Conservation (phyloP, 2,797 vertebrate genomes). For the Sparus aurata region DNA sequence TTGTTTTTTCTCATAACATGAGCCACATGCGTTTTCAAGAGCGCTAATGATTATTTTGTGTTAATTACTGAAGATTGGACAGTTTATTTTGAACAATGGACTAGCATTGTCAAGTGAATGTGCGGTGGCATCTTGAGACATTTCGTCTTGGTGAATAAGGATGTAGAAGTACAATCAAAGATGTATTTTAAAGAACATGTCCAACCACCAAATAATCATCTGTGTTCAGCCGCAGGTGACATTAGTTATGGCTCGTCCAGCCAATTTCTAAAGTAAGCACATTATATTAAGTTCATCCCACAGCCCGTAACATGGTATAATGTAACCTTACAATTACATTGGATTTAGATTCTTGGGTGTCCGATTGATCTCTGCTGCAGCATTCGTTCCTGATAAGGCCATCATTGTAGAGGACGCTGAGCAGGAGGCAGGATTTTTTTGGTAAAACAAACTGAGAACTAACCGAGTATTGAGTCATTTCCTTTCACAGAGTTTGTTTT, state of each 20-base stretch:
- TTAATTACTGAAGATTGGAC: neutral
- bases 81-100: neutral
- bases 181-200: neutral
- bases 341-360: no score
- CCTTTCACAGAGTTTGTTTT: no score
- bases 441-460: no score
- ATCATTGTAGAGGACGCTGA: no score
- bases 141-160: neutral
- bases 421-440: no score
- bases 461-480: no score
- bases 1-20: neutral
- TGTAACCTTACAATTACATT: no score
- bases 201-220: neutral
- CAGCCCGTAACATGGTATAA: no score
- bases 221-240: neutral
- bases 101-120: slow-evolving; percentile 10
- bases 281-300: no score
- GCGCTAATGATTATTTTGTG: neutral
- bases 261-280: no score
- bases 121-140: slow-evolving; percentile 19
- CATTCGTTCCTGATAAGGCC: no score
- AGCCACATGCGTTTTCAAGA: neutral
- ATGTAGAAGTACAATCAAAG: neutral
- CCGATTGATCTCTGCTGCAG: no score
- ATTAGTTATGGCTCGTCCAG: neutral